Evolutionary conservation across 1,140 invertebrate genomes (phyloP), one percentile per base, ranked within the genome.

Genomic region (Steinernema khuongi): DNA sequence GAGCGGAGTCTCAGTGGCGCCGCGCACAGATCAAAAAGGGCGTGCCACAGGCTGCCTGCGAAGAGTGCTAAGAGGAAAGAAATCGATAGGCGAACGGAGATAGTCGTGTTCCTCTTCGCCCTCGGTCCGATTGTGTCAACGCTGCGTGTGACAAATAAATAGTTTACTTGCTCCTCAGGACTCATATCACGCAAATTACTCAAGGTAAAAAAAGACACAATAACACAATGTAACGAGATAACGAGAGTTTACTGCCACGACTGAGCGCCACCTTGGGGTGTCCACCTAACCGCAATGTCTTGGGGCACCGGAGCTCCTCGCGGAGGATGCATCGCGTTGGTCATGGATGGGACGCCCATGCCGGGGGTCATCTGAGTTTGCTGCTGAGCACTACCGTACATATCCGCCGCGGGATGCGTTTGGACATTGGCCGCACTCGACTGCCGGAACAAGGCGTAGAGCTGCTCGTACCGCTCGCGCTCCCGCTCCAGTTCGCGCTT

Each of bases 401-500:
- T 60, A 22, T 60, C 50, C 50, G 50, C 14, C 4, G 50, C 7
- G 19, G 50, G 11, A 26, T 60, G 50, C 4, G 50, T 22, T 60
- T 60, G 50, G 7, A 60, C 22, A n/a, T n/a, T n/a, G 50, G 14
- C 22, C 26, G 50, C 50, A 60, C 19, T 60, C 11, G 11, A 17
- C 22, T 77, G 74, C 36, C 75, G 74, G 70, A 77, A 77, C 60
- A 77, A 66, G 0, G 76, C 76, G 22, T 77, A 77, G n/a, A 77
- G 67, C 30, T 77, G 68, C 44, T 80, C 79, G 44, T 79, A 82
- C 11, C 80, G 76, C 29, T 81, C 81, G 33, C 74, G 79, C 68
- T 82, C 81, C 1, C 78, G 70, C n/a, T 77, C 68, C 36, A 82
- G 70, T 43, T 82, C 81, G 11, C 81, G 80, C 41, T 76, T 74